Conservation (phyloP, 2,113 vertebrate genomes). For the Apodemus sylvaticus region DNA sequence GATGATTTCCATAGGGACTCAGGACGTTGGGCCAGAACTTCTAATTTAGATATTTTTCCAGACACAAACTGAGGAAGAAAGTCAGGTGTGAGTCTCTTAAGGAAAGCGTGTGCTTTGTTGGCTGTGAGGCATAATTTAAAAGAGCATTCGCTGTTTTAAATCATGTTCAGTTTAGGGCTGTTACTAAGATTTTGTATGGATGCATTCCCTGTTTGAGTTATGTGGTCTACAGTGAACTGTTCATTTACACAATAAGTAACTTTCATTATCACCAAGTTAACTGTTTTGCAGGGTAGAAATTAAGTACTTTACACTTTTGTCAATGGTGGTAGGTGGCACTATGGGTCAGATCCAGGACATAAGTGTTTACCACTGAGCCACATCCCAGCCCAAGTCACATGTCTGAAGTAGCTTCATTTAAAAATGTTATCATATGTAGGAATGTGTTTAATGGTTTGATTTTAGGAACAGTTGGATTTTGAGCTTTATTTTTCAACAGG, state of each 20-base stretch:
- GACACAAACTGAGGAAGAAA: neutral
- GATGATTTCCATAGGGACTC: neutral
- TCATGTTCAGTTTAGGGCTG: neutral
- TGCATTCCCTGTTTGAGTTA: constrained; percentile 11
- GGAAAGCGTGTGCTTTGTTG: neutral
- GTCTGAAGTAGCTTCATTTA: constrained; percentile 16
- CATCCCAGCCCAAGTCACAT: neutral
- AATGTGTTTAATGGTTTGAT: constrained; percentile 25
- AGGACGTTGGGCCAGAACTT: neutral
- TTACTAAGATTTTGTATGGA: constrained; percentile 6
- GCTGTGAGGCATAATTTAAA: neutral
- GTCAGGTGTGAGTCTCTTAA: neutral
- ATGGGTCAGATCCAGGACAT: neutral
- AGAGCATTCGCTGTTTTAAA: neutral
- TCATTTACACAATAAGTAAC: neutral
- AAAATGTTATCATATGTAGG: neutral
- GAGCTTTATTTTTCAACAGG: constrained; percentile 84
- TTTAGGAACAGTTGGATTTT: constrained; percentile 42
- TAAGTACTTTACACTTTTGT: neutral
- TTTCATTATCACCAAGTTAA: neutral
- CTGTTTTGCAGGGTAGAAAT: constrained; percentile 30
- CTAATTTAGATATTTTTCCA: neutral
- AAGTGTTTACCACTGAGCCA: neutral
- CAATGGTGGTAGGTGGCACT: neutral
- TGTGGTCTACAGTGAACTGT: neutral